Conservation (phyloP, 1,140 invertebrate genomes). For the Microvelia longipes region DNA sequence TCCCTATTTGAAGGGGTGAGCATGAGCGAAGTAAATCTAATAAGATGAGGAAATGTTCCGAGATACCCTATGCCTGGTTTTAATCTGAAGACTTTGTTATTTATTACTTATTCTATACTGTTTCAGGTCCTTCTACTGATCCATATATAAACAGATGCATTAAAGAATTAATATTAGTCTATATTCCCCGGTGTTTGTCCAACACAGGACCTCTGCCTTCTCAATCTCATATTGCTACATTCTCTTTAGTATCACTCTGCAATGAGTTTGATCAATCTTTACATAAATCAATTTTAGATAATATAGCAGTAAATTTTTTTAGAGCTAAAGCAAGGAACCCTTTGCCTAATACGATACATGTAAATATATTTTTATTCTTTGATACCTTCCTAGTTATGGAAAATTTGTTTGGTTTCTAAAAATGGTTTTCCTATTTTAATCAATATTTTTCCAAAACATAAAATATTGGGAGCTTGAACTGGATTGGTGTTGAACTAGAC, state of each 20-base stretch:
- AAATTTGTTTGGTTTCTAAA: too few relatives aligned
- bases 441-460: too few relatives aligned
- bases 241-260: background rate
- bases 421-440: too few relatives aligned
- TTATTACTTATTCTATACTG: too few relatives aligned
- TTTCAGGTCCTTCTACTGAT: conserved; percentile 11
- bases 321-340: conserved; percentile 10
- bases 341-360: conserved; percentile 6
- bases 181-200: conserved; percentile 12
- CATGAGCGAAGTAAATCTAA: too few relatives aligned
- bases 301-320: conserved; percentile 5
- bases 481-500: too few relatives aligned
- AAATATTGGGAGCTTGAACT: too few relatives aligned
- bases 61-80: too few relatives aligned
- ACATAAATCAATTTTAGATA: conserved; percentile 6
- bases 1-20: too few relatives aligned
- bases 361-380: conserved; percentile 7
- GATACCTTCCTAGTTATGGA: background rate
- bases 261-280: conserved; percentile 2
- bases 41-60: too few relatives aligned
- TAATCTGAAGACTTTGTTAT: too few relatives aligned
- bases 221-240: background rate
- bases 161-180: conserved; percentile 11
- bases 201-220: background rate
- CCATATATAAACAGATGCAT: conserved; percentile 11